phyloP scores from a whole-genome alignment of 2,797 vertebrate genomes.

The Bradypodion ventrale region DNA sequence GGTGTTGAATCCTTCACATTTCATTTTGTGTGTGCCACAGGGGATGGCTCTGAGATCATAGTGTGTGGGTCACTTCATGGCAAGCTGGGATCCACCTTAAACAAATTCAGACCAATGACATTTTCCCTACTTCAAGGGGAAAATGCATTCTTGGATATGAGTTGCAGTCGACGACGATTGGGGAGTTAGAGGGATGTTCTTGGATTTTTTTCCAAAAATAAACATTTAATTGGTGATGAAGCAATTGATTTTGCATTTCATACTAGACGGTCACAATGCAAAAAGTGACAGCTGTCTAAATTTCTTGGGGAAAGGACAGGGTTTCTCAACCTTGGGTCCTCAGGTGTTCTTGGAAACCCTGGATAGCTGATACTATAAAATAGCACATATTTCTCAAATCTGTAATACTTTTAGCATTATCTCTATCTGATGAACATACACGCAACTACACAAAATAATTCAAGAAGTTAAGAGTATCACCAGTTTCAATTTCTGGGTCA shows the following conservation, averaged over 20 bases:
- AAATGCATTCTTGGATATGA: no score
- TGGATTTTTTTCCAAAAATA: not conserved
- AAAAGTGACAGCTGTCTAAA: not conserved
- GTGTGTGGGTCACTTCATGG: no score
- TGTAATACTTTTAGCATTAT: not conserved
- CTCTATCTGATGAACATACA: not conserved
- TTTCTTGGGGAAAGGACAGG: not conserved
- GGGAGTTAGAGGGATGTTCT: not conserved
- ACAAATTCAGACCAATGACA: no score
- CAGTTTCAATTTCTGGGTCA: constrained; percentile 85
- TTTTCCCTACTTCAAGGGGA: no score
- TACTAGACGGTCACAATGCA: not conserved
- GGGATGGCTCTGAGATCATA: no score
- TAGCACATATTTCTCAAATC: not conserved
- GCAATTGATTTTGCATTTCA: not conserved
- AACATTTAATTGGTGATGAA: not conserved
- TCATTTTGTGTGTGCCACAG: no score
- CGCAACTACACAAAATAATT: constrained; percentile 12
- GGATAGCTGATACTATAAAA: no score
- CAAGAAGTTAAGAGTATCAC: constrained; percentile 71
- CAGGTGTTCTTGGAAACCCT: no score
- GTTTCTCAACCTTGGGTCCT: no score
- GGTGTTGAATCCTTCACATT: no score
- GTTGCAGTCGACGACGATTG: no score
- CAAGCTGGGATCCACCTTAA: no score